These are phyloP conservation scores for Thymelicus lineola DNA, from an alignment of 2,888 invertebrate genomes.

Conservation along the genomic window DNA sequence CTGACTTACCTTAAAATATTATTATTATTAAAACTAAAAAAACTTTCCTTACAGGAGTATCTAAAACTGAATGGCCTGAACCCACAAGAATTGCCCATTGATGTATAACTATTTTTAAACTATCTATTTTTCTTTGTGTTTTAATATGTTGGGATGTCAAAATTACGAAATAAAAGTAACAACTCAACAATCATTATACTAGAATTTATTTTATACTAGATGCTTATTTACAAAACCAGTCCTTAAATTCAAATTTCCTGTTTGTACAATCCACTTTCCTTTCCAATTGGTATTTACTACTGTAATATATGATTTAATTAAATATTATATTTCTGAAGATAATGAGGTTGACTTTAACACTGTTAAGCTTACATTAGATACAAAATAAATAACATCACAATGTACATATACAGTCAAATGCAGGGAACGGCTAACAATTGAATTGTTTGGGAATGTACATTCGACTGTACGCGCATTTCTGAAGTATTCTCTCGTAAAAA, in stretches of 20 bases:
- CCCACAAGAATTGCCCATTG: conserved; percentile 48
- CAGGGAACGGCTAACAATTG: conserved; percentile 17
- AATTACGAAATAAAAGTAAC: conserved; percentile 58
- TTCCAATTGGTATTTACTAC: conserved; percentile 46
- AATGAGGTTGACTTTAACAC: conserved; percentile 38
- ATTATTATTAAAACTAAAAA: background rate
- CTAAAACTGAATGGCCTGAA: conserved; percentile 54
- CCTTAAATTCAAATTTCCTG: conserved; percentile 55
- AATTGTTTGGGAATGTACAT: conserved; percentile 46
- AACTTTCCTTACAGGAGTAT: conserved; percentile 59
- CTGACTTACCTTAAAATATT: too few relatives aligned
- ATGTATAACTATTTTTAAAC: conserved; percentile 41
- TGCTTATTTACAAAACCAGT: conserved; percentile 76
- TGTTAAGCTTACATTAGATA: conserved; percentile 65
- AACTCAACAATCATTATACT: conserved; percentile 78
- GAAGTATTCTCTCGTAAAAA: conserved; percentile 75
- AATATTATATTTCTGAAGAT: conserved; percentile 1
- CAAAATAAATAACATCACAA: conserved; percentile 77
- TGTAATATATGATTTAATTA: conserved; percentile 45
- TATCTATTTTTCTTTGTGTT: conserved; percentile 6
- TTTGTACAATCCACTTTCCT: conserved; percentile 52
- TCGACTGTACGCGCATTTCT: conserved; percentile 64
- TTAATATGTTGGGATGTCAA: conserved; percentile 10
- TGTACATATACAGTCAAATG: conserved; percentile 58
- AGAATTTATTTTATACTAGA: conserved; percentile 76